phyloP scores from a whole-genome alignment of 1,140 invertebrate species.

The Drosophila serrata region DNA sequence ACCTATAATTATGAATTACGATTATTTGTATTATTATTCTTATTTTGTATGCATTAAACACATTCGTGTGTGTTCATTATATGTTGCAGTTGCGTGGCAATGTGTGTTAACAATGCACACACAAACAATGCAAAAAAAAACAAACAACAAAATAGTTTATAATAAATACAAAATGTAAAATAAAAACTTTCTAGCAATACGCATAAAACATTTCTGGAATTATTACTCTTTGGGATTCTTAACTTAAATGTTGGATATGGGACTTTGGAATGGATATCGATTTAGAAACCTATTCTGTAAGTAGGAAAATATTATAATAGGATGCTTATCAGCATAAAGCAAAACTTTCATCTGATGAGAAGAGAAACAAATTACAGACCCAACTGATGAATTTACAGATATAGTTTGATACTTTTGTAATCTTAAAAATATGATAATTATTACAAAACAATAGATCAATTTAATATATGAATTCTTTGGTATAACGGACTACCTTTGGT shows the following conservation, averaged over 20 bases:
- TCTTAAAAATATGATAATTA: too few relatives aligned
- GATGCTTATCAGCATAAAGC: too few relatives aligned
- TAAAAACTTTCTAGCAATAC: constrained; percentile 78
- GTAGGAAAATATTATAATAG: too few relatives aligned
- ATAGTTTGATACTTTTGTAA: too few relatives aligned
- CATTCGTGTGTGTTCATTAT: constrained; percentile 68
- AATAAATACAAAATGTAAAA: constrained; percentile 76
- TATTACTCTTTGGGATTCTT: constrained; percentile 43
- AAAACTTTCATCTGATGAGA: too few relatives aligned
- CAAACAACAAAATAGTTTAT: constrained; percentile 58
- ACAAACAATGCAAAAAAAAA: constrained; percentile 48
- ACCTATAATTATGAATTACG: constrained; percentile 50
- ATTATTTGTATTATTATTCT: constrained; percentile 80
- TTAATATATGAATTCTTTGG: too few relatives aligned
- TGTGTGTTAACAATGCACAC: constrained; percentile 59
- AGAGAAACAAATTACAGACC: too few relatives aligned
- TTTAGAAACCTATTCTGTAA: background rate
- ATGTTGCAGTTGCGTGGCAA: constrained; percentile 69
- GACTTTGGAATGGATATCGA: background rate
- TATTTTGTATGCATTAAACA: constrained; percentile 78
- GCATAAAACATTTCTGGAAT: constrained; percentile 52
- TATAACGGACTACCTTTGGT: too few relatives aligned
- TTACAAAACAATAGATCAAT: too few relatives aligned
- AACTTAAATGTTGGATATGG: background rate
- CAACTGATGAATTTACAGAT: too few relatives aligned